Conservation (phyloP, 2,113 vertebrate genomes). For the Pluvianellus socialis region DNA sequence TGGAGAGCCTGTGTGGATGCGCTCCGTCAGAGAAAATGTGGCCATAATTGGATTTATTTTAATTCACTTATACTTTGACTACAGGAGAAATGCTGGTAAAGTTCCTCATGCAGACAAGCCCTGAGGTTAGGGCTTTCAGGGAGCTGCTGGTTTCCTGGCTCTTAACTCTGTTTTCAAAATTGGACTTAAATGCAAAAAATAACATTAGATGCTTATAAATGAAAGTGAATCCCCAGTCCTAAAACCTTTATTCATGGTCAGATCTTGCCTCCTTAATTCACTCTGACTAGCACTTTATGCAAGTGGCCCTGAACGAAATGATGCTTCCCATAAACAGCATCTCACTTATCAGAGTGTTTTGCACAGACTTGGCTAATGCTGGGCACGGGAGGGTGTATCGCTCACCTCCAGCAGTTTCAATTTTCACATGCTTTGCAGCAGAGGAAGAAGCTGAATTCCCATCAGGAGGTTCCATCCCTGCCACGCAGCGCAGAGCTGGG, state of each 20-base stretch:
- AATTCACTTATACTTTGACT: slow-evolving; percentile 13
- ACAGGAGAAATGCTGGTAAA: background rate
- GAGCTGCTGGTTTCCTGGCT: background rate
- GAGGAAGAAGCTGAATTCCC: background rate
- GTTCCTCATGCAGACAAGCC: background rate
- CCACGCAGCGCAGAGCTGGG: fast-evolving
- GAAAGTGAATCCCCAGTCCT: background rate
- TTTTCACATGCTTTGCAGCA: background rate
- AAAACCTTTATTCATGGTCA: background rate
- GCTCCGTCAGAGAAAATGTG: background rate
- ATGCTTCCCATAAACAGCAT: background rate
- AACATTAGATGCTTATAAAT: background rate
- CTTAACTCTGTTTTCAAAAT: background rate
- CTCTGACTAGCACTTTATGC: background rate
- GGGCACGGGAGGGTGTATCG: fast-evolving
- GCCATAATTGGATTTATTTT: slow-evolving; percentile 45
- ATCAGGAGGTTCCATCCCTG: background rate
- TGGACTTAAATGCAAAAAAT: background rate
- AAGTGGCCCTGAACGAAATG: background rate
- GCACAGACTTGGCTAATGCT: background rate
- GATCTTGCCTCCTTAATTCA: background rate
- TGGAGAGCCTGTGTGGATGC: slow-evolving; percentile 28
- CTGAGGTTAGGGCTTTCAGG: background rate
- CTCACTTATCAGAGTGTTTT: background rate
- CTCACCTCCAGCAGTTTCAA: background rate